A percentile compares a stretch with the other conserved stretches of the same genome.
phyloP scores from a whole-genome alignment of 1,140 invertebrate species.

The Drosophila bocki region DNA sequence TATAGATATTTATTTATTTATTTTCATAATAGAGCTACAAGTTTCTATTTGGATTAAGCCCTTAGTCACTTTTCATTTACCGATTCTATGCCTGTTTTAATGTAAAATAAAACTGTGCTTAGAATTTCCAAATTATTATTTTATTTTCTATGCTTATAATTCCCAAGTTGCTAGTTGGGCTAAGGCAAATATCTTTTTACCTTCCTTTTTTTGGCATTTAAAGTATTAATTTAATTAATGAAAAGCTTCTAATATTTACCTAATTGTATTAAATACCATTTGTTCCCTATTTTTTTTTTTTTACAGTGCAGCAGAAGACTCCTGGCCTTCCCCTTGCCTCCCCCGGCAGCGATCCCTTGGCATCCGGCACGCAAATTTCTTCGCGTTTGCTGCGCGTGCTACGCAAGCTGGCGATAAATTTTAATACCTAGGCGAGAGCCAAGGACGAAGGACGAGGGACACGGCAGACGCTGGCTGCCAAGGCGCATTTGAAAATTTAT shows the following conservation, averaged over 20 bases:
- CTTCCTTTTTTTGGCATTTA: background rate
- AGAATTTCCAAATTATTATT: background rate
- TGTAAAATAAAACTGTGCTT: background rate
- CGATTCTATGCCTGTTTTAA: too few species aligned
- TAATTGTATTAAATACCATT: background rate
- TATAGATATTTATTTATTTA: too few species aligned
- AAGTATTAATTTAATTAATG: too few species aligned
- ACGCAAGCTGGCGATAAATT: slow-evolving; percentile 77
- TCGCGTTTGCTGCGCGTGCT: slow-evolving; percentile 76
- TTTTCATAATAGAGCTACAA: too few species aligned
- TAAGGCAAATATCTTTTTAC: background rate
- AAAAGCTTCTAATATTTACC: background rate
- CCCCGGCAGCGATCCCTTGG: slow-evolving; percentile 2
- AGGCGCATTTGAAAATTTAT: slow-evolving; percentile 80
- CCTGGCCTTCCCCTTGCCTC: background rate
- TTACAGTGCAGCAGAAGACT: background rate
- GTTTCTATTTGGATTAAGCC: too few species aligned
- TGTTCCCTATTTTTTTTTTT: background rate
- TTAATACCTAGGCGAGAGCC: slow-evolving; percentile 67
- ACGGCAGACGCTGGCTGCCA: slow-evolving; percentile 41
- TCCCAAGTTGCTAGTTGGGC: background rate
- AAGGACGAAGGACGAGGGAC: slow-evolving; percentile 18
- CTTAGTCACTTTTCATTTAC: too few species aligned
- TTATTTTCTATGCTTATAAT: background rate
- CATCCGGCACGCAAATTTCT: slow-evolving; percentile 69